These are phyloP conservation scores for Drosophila atroscutellata DNA, from an alignment of 2,888 invertebrate genomes.

Conservation along the genomic window DNA sequence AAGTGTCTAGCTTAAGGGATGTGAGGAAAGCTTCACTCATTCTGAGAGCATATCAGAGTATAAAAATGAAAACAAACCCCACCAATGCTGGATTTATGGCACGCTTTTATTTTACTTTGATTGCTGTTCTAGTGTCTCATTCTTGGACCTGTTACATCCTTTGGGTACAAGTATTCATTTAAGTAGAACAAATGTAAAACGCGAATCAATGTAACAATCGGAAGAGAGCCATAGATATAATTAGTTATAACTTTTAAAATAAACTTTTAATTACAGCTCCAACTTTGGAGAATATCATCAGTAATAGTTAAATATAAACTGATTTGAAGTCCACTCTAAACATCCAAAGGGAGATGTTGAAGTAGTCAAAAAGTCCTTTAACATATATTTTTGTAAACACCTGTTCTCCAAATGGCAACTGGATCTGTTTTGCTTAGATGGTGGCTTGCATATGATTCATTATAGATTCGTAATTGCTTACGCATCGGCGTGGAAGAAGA, in stretches of 20 bases:
- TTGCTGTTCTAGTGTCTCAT: neutral
- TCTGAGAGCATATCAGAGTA: neutral
- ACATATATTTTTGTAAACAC: neutral
- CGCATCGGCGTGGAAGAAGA: conserved; percentile 25
- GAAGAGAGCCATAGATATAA: neutral
- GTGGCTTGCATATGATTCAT: conserved; percentile 8
- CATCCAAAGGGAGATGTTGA: neutral
- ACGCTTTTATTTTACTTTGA: neutral
- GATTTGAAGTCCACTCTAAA: neutral
- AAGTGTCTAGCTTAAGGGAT: neutral
- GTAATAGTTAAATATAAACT: neutral
- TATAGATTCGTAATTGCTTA: conserved; percentile 52
- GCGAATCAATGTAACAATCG: neutral
- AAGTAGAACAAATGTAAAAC: neutral
- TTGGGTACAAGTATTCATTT: neutral
- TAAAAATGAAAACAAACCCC: neutral
- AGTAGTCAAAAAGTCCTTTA: neutral
- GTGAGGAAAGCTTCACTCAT: neutral
- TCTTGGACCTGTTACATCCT: neutral
- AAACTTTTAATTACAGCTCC: neutral
- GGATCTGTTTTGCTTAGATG: neutral
- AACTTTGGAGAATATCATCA: neutral
- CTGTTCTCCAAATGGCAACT: neutral
- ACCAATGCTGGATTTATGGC: neutral
- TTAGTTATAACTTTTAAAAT: neutral